Conservation (phyloP, 2,797 vertebrate species). For the Eospalax fontanierii region DNA sequence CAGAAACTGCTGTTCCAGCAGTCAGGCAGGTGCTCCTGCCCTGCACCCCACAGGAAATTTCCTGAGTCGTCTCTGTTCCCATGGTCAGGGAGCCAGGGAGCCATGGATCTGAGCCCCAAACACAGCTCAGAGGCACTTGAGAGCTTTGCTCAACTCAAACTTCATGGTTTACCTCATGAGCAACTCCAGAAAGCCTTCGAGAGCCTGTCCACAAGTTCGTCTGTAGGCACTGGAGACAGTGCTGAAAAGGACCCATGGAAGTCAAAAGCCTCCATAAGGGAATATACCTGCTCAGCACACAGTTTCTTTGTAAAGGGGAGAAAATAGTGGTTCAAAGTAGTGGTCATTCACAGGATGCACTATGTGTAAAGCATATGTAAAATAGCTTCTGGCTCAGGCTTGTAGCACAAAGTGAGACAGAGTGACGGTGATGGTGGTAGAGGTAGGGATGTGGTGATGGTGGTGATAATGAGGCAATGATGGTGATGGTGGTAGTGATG, state of each 20-base stretch:
- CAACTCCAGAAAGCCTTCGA: rapidly evolving
- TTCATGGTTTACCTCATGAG: not conserved
- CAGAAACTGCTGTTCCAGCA: not conserved
- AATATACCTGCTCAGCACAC: not conserved
- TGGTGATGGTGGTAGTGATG: rapidly evolving
- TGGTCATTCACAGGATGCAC: rapidly evolving
- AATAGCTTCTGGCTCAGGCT: rapidly evolving
- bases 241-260: not conserved
- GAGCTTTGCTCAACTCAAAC: not conserved
- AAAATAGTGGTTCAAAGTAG: rapidly evolving
- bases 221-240: not conserved
- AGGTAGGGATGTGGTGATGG: rapidly evolving
- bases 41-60: rapidly evolving
- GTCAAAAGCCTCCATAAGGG: too few relatives aligned
- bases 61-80: not conserved
- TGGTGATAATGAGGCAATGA: rapidly evolving
- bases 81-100: not conserved
- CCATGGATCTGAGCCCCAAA: too few relatives aligned
- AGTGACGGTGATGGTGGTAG: rapidly evolving
- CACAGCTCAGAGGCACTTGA: not conserved
- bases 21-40: too few relatives aligned
- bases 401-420: not conserved
- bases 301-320: not conserved
- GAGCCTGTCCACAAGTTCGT: not conserved
- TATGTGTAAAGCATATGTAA: rapidly evolving